Evolutionary conservation across 2,797 vertebrate genomes (phyloP).

Genomic region (Thunnus albacares): DNA sequence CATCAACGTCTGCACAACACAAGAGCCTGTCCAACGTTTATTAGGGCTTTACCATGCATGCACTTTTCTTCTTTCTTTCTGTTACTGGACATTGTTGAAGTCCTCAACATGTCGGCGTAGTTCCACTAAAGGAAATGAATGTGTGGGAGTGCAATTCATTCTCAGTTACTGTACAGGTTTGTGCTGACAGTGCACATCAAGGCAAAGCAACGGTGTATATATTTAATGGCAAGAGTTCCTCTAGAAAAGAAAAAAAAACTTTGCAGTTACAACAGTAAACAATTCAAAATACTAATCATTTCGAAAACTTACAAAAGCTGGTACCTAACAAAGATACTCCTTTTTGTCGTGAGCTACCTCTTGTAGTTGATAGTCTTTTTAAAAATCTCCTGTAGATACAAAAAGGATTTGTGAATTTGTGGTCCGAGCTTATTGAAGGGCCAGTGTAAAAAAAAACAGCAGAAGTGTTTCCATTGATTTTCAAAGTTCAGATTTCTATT

Average conservation of each 20-base stretch:
- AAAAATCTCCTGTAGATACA: slow-evolving; percentile 63
- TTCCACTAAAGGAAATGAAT: slow-evolving; percentile 46
- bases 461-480: slow-evolving; percentile 70
- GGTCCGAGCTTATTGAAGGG: slow-evolving; percentile 57
- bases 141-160: slow-evolving; percentile 65
- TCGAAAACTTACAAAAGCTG: slow-evolving; percentile 72
- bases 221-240: slow-evolving; percentile 52
- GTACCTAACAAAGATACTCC: slow-evolving; percentile 81
- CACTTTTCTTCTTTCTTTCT: slow-evolving; percentile 25
- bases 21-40: slow-evolving; percentile 38
- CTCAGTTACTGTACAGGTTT: slow-evolving; percentile 71
- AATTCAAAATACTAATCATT: slow-evolving; percentile 70
- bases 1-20: slow-evolving; percentile 28
- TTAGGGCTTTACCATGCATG: slow-evolving; percentile 29
- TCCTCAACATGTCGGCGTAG: slow-evolving; percentile 45
- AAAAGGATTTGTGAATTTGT: slow-evolving; percentile 54
- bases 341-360: slow-evolving; percentile 67
- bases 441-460: slow-evolving; percentile 66
- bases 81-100: slow-evolving; percentile 28
- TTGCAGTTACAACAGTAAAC: slow-evolving; percentile 60
- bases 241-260: slow-evolving; percentile 42
- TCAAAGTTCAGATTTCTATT: slow-evolving; percentile 68
- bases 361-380: slow-evolving; percentile 63
- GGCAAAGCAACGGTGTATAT: slow-evolving; percentile 43
- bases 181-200: slow-evolving; percentile 74